Conservation (phyloP, 2,797 vertebrate genomes). For the Sparidentex hasta region DNA sequence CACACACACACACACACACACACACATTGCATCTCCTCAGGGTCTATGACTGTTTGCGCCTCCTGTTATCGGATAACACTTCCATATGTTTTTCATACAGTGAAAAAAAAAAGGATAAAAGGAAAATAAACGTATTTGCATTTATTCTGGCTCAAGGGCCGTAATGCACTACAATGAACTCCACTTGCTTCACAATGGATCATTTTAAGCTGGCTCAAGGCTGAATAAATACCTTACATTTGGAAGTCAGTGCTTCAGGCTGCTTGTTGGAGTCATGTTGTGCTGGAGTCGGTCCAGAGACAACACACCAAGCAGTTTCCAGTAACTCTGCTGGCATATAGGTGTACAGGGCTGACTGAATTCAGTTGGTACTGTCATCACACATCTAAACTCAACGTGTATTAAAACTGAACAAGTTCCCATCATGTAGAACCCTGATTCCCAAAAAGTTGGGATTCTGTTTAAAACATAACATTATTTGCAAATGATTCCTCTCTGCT, state of each 20-base stretch:
- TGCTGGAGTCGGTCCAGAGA: not conserved
- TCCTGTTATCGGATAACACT: too few relatives aligned
- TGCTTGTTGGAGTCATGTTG: not conserved
- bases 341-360: not conserved
- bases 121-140: not conserved
- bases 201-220: not conserved
- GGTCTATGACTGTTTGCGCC: not conserved
- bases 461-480: too few relatives aligned
- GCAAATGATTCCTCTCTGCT: too few relatives aligned
- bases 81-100: not conserved
- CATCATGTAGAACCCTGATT: too few relatives aligned
- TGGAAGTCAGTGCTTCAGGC: too few relatives aligned
- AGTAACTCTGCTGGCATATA: not conserved
- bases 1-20: not conserved
- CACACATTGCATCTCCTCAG: not conserved
- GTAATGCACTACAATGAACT: not conserved
- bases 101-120: not conserved
- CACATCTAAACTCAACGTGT: not conserved
- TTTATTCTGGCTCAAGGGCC: not conserved
- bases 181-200: not conserved
- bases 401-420: not conserved
- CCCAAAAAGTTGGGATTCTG: too few relatives aligned
- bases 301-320: not conserved
- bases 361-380: not conserved
- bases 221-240: too few relatives aligned